These are phyloP conservation scores for Rhyacophila brunnea DNA, from an alignment of 1,140 invertebrate species.

Conservation along the genomic window DNA sequence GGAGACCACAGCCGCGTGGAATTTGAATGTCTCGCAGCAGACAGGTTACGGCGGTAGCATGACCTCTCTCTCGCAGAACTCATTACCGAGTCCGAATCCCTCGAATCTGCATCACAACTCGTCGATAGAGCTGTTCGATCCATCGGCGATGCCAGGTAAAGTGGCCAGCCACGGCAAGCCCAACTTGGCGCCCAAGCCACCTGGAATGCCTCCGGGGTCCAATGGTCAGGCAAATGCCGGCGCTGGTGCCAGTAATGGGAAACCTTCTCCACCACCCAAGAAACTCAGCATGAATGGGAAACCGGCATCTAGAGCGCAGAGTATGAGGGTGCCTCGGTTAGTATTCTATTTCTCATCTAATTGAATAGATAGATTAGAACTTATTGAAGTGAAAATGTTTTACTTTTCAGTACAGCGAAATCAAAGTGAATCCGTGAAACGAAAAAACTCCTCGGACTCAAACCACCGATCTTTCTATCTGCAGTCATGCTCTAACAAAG, in stretches of 20 bases:
- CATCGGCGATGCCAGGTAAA: slow-evolving; percentile 37
- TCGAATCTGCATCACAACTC: slow-evolving; percentile 31
- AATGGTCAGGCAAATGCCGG: slow-evolving; percentile 15
- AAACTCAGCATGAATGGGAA: slow-evolving; percentile 52
- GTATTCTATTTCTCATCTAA: slow-evolving; percentile 7
- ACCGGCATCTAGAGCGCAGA: slow-evolving; percentile 53
- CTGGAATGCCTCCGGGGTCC: slow-evolving; percentile 36
- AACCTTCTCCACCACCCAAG: slow-evolving; percentile 51
- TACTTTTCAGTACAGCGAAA: no score
- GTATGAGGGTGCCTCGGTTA: slow-evolving; percentile 54
- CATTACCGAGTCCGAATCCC: slow-evolving; percentile 8
- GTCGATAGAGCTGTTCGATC: slow-evolving; percentile 44
- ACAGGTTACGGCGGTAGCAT: slow-evolving; percentile 43
- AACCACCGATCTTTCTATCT: no score
- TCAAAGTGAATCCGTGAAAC: no score
- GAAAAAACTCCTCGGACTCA: no score
- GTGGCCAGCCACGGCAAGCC: slow-evolving; percentile 54
- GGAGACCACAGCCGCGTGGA: slow-evolving; percentile 10
- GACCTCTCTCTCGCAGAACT: slow-evolving; percentile 38
- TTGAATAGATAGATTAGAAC: neutral
- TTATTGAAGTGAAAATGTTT: no score
- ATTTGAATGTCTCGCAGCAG: neutral
- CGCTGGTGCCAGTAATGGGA: slow-evolving; percentile 38
- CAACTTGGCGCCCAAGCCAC: slow-evolving; percentile 58
- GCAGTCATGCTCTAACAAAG: no score